A percentile compares a stretch with the other conserved stretches of the same genome.
Conservation (phyloP, 2,797 vertebrate genomes). For the Pseudochromis fuscus region DNA sequence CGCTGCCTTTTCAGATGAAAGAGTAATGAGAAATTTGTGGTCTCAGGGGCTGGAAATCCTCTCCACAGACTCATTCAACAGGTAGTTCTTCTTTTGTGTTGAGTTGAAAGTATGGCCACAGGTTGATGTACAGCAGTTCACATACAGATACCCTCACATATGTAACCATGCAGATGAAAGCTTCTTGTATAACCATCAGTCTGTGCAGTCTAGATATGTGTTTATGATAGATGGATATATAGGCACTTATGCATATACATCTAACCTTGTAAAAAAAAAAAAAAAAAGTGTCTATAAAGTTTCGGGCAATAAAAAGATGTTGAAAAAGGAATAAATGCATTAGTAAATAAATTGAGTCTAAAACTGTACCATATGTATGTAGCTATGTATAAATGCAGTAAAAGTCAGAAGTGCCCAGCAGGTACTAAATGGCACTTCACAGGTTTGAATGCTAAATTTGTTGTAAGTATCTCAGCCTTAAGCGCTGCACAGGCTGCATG, state of each 20-base stretch:
- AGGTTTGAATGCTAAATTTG: neutral
- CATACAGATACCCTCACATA: neutral
- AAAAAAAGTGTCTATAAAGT: neutral
- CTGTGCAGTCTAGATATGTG: too few relatives aligned
- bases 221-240: too few relatives aligned
- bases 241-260: neutral
- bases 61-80: neutral
- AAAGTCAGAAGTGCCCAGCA: neutral
- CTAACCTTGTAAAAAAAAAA: neutral
- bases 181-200: neutral
- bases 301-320: neutral
- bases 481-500: conserved; percentile 6
- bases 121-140: too few relatives aligned
- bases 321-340: neutral
- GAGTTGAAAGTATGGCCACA: too few relatives aligned
- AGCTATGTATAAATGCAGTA: neutral
- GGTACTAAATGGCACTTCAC: neutral
- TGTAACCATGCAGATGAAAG: neutral
- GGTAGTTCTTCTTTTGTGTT: neutral
- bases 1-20: conserved; percentile 5
- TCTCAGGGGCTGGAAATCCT: neutral
- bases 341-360: neutral
- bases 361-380: neutral
- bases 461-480: neutral
- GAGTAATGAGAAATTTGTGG: neutral